Percentiles rank a stretch among this genome's conserved stretches.
These are phyloP conservation scores for Clavelina lepadiformis DNA, from an alignment of 23 tunicate genomes.

Conservation along the genomic window DNA sequence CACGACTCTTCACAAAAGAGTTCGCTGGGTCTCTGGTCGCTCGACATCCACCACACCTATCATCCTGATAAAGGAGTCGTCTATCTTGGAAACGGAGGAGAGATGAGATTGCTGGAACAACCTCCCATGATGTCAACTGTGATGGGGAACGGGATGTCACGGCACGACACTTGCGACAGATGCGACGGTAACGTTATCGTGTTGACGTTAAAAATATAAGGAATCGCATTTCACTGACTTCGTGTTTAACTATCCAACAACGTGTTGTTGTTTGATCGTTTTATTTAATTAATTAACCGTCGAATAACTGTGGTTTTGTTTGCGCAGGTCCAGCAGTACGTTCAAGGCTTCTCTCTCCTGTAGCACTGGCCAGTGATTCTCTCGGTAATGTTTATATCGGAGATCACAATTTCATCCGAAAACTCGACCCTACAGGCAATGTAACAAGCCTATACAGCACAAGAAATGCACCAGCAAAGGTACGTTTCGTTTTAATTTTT, in stretches of 20 bases:
- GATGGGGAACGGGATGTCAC: slow-evolving; percentile 71
- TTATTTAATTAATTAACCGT: background rate
- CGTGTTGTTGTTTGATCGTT: background rate
- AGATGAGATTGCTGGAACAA: slow-evolving; percentile 55
- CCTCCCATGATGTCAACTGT: slow-evolving; percentile 91
- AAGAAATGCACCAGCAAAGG: slow-evolving; percentile 60
- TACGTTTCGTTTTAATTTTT: background rate
- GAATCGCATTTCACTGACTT: background rate
- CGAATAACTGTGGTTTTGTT: background rate
- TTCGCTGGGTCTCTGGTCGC: slow-evolving; percentile 64
- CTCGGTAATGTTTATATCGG: slow-evolving; percentile 79
- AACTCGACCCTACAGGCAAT: slow-evolving; percentile 61
- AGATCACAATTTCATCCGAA: slow-evolving; percentile 78
- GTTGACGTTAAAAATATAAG: background rate
- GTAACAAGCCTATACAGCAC: slow-evolving; percentile 54
- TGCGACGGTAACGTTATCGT: slow-evolving; percentile 50
- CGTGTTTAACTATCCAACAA: too few species aligned
- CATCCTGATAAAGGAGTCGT: slow-evolving; percentile 59
- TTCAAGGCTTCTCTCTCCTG: slow-evolving; percentile 61
- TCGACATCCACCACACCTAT: slow-evolving; percentile 79
- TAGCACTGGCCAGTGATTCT: slow-evolving; percentile 69
- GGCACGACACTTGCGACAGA: slow-evolving; percentile 49
- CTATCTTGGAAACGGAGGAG: slow-evolving; percentile 79
- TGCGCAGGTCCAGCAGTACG: slow-evolving; percentile 37
- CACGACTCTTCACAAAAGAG: slow-evolving; percentile 36